Evolutionary conservation across 2,113 vertebrate genomes (phyloP).

Genomic region (Todiramphus saurophagus): DNA sequence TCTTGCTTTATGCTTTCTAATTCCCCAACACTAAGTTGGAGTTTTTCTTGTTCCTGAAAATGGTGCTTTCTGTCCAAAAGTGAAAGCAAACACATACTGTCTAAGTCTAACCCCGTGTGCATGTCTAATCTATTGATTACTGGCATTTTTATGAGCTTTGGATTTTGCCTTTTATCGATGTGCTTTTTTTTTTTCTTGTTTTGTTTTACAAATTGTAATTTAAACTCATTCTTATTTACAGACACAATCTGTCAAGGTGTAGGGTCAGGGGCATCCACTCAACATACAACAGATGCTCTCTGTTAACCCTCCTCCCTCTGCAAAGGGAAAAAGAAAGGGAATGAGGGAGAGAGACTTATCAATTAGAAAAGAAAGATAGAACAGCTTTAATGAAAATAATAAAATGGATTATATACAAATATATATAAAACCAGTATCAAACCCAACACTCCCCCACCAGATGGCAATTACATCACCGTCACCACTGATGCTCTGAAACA

Average conservation of each 20-base stretch:
- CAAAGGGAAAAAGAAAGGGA: too few species aligned
- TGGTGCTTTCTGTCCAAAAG: neutral
- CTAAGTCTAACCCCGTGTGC: neutral
- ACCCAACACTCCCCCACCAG: too few species aligned
- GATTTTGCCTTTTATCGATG: neutral
- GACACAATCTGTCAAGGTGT: neutral
- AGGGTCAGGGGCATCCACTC: too few species aligned
- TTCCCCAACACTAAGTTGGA: neutral
- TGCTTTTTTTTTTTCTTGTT: neutral
- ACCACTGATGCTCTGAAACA: too few species aligned
- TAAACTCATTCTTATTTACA: neutral
- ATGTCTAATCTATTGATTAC: neutral
- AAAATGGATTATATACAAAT: too few species aligned
- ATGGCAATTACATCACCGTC: too few species aligned
- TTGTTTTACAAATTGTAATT: neutral
- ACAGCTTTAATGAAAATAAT: too few species aligned
- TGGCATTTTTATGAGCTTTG: neutral
- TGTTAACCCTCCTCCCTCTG: too few species aligned
- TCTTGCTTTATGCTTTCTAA: neutral
- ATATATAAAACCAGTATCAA: too few species aligned
- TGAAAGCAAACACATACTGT: neutral
- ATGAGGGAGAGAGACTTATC: too few species aligned
- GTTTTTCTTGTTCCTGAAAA: neutral
- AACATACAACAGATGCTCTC: too few species aligned
- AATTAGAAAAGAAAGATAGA: too few species aligned